A percentile compares a stretch with the other conserved stretches of the same genome.
phyloP scores from a whole-genome alignment of 1,140 invertebrate genomes.

The Streblospio benedicti region DNA sequence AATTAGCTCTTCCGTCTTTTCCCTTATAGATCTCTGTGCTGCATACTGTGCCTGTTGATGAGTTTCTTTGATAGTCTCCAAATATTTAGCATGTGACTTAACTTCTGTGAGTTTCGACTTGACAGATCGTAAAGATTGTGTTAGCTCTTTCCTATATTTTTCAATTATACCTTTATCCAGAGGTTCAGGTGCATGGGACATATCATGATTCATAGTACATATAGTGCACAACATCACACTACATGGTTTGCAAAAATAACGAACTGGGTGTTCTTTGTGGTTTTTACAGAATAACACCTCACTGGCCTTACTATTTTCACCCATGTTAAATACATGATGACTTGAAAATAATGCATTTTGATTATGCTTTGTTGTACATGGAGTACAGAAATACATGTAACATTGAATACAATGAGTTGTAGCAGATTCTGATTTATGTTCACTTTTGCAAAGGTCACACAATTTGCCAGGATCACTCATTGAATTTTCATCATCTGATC shows the following conservation, averaged over 20 bases:
- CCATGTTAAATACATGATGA: constrained; percentile 7
- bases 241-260: constrained; percentile 14
- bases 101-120: constrained; percentile 8
- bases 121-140: neutral
- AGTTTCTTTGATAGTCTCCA: constrained; percentile 15
- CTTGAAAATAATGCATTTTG: constrained; percentile 10
- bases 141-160: constrained; percentile 8
- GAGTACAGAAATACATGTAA: constrained; percentile 14
- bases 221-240: constrained; percentile 13
- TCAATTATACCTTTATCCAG: constrained; percentile 12
- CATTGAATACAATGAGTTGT: constrained; percentile 12
- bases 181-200: constrained; percentile 6
- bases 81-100: constrained; percentile 4
- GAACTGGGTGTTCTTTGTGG: constrained; percentile 12
- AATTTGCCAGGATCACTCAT: neutral
- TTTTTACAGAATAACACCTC: constrained; percentile 12
- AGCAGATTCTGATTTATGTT: neutral
- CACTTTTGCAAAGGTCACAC: constrained; percentile 12
- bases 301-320: neutral
- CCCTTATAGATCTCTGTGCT: constrained; percentile 1
- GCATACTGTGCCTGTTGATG: constrained; percentile 7
- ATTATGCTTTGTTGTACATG: constrained; percentile 13
- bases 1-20: constrained; percentile 4
- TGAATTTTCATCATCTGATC: neutral
- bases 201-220: constrained; percentile 15